Evolutionary conservation across 2,888 invertebrate genomes (phyloP).

Genomic region (Miltochrista miniata): DNA sequence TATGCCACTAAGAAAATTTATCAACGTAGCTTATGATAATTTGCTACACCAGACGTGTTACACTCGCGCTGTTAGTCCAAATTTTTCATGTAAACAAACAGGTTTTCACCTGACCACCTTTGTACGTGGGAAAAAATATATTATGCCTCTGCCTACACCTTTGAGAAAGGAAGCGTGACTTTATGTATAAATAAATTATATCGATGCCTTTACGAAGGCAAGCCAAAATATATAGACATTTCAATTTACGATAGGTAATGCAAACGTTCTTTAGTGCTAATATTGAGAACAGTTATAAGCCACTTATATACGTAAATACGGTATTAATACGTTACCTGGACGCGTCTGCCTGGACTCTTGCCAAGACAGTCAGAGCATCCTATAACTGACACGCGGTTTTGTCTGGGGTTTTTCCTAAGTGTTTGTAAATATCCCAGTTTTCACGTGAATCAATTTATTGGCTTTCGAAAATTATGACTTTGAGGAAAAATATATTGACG

Average conservation of each 20-base stretch:
- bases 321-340: slow-evolving; percentile 44
- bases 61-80: too few species aligned
- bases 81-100: too few species aligned
- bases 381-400: slow-evolving; percentile 36
- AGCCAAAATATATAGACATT: neutral
- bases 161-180: too few species aligned
- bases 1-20: too few species aligned
- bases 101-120: too few species aligned
- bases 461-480: slow-evolving; percentile 11
- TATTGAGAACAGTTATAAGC: slow-evolving; percentile 17
- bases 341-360: slow-evolving; percentile 35
- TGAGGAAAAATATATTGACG: neutral
- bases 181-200: too few species aligned
- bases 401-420: slow-evolving; percentile 37
- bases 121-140: too few species aligned
- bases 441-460: slow-evolving; percentile 20
- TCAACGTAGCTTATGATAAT: too few species aligned
- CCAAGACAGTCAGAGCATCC: slow-evolving; percentile 39
- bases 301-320: slow-evolving; percentile 35
- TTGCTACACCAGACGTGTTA: too few species aligned
- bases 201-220: too few species aligned
- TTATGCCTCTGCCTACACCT: too few species aligned
- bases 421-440: slow-evolving; percentile 18
- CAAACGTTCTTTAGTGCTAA: slow-evolving; percentile 1
- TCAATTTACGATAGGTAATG: neutral